A percentile compares a stretch with the other conserved stretches of the same genome.
Conservation (phyloP, 2,888 invertebrate genomes). For the Drosophila parthenogenetica region DNA sequence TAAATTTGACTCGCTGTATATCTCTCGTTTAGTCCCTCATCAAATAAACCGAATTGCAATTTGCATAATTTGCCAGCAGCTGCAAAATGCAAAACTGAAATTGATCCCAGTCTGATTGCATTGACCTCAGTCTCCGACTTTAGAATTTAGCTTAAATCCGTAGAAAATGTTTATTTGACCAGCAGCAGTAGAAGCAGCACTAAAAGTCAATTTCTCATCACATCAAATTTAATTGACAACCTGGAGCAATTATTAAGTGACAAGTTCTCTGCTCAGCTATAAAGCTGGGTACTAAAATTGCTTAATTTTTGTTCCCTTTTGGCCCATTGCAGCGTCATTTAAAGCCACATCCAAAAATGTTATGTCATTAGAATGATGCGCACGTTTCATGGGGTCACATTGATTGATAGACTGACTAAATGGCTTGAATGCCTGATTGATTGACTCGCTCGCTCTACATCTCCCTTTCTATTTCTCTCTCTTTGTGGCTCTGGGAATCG, state of each 20-base stretch:
- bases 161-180: constrained; percentile 37
- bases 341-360: constrained; percentile 60
- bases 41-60: constrained; percentile 34
- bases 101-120: constrained; percentile 36
- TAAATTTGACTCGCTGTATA: not conserved
- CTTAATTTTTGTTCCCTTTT: not conserved
- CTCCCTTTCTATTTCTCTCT: too few relatives aligned
- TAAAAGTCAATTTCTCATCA: constrained; percentile 20
- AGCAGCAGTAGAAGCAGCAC: constrained; percentile 1
- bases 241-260: constrained; percentile 9
- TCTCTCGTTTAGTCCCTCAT: not conserved
- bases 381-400: constrained; percentile 56
- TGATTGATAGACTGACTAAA: constrained; percentile 79
- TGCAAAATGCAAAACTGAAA: constrained; percentile 29
- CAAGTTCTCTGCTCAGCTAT: constrained; percentile 1
- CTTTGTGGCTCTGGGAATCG: constrained; percentile 18
- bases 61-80: constrained; percentile 47
- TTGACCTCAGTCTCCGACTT: constrained; percentile 12
- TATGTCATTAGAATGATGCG: constrained; percentile 66
- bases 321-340: constrained; percentile 33
- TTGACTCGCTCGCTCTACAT: constrained; percentile 54
- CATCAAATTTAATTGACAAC: constrained; percentile 13
- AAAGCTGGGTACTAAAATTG: constrained; percentile 8
- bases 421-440: constrained; percentile 76
- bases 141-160: constrained; percentile 13